phyloP scores from a whole-genome alignment of 2,113 vertebrate genomes.

The Meleagris gallopavo region DNA sequence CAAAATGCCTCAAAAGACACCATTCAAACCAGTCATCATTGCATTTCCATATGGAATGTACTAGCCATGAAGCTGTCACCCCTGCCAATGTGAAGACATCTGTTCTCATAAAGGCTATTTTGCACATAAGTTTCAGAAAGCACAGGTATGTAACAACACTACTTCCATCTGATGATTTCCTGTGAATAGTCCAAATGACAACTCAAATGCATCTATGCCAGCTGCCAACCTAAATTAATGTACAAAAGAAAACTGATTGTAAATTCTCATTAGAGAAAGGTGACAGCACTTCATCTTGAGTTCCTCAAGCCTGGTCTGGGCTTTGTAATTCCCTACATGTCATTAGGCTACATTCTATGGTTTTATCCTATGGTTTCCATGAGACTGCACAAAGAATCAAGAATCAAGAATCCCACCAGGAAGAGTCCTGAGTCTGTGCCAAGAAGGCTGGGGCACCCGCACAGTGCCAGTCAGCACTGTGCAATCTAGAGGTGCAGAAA shows the following conservation, averaged over 20 bases:
- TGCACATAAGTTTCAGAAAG: neutral
- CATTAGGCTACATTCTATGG: neutral
- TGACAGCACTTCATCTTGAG: neutral
- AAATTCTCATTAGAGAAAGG: neutral
- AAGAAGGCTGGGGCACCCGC: neutral
- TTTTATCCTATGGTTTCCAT: neutral
- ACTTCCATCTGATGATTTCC: neutral
- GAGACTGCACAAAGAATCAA: neutral
- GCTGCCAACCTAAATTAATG: neutral
- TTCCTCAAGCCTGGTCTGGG: neutral
- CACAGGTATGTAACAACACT: rapidly evolving
- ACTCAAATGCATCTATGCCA: neutral
- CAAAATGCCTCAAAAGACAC: neutral
- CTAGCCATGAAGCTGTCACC: neutral
- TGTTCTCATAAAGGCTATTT: neutral
- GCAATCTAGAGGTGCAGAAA: neutral
- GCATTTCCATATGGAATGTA: neutral
- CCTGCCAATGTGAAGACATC: neutral
- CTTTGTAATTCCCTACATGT: neutral
- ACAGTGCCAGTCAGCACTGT: neutral
- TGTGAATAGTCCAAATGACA: neutral
- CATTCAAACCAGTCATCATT: neutral
- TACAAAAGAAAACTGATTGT: neutral
- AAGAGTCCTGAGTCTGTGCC: neutral
- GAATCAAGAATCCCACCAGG: too few species aligned